phyloP scores from a whole-genome alignment of 2,113 vertebrate genomes.

The Hemibagrus wyckioides region DNA sequence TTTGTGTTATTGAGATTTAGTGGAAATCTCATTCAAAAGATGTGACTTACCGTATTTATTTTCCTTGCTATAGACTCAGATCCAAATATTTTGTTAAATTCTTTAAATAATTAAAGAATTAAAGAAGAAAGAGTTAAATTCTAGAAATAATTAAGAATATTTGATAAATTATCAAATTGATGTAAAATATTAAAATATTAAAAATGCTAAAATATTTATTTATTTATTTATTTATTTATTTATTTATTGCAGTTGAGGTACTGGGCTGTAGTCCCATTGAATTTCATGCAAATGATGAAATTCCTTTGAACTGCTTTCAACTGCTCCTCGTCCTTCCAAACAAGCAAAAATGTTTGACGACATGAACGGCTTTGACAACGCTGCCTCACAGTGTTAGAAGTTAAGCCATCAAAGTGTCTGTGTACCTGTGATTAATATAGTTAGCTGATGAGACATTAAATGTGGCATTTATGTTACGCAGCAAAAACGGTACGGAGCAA shows the following conservation, averaged over 20 bases:
- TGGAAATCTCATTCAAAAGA: background rate
- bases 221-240: background rate
- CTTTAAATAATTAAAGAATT: no score
- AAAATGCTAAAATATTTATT: background rate
- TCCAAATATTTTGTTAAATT: background rate
- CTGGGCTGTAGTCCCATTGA: no score
- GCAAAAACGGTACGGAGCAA: background rate
- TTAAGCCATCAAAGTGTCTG: slow-evolving; percentile 17
- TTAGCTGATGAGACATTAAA: background rate
- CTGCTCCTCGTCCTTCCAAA: slow-evolving; percentile 37
- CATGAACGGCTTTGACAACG: slow-evolving; percentile 40
- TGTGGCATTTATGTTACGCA: background rate
- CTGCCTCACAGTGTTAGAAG: slow-evolving; percentile 43
- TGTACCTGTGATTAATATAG: slow-evolving; percentile 3
- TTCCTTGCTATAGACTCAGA: background rate
- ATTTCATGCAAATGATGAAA: background rate
- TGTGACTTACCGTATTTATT: background rate
- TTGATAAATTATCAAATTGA: background rate
- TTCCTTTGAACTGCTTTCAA: background rate
- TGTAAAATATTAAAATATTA: background rate
- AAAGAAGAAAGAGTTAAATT: background rate
- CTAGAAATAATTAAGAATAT: background rate
- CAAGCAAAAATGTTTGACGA: slow-evolving; percentile 23
- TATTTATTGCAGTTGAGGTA: background rate
- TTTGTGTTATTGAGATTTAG: background rate